Evolutionary conservation across 2,797 vertebrate species (phyloP), one percentile per base, ranked within the genome.

Genomic region (Liasis olivaceus): DNA sequence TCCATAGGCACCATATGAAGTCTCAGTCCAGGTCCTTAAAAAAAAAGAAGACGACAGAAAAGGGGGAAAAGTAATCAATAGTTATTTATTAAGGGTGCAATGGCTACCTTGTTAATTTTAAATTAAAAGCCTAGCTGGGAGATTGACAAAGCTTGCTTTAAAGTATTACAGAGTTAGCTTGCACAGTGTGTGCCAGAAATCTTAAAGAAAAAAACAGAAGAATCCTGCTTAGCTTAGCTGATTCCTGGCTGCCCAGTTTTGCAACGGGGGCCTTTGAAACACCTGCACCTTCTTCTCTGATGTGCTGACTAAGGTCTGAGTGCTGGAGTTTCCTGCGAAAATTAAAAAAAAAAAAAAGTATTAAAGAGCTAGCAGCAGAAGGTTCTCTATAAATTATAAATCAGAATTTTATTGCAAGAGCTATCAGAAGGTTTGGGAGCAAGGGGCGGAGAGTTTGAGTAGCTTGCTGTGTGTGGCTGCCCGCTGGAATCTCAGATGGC

Each of bases 61-160:
- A 20, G 2, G 5, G 3, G 24, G 11, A 14, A 5, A 94, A 96
- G 92, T 87, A 95, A 95, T 96, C 95, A 91, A 94, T 90, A 90
- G 92, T 90, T 94, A 95, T 96, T 97, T 96, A 95, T 96, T 95
- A 95, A 93, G 91, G 31, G 77, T 66, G 64, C 87, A 93, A 89
- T 91, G 93, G 92, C 96, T 95, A 81, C 94, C 95, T 94, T 93
- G 88, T 72, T 85, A 96, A 93, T 96, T 92, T 92, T 88, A 95
- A 96, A 94, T 94, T 81, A 95, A 96, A 95, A 87, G 59, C 91
- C 94, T 96, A 14, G 4, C 93, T 64, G 94, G 77, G 91, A 95
- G 93, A 93, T 92, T 81, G 87, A 92, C 59, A 94, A 96, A 93
- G 93, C 93, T 91, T 91, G 93, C 93, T 94, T 96, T 95, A 59